phyloP scores from a whole-genome alignment of 2,888 invertebrate genomes.

The Zygaena filipendulae region DNA sequence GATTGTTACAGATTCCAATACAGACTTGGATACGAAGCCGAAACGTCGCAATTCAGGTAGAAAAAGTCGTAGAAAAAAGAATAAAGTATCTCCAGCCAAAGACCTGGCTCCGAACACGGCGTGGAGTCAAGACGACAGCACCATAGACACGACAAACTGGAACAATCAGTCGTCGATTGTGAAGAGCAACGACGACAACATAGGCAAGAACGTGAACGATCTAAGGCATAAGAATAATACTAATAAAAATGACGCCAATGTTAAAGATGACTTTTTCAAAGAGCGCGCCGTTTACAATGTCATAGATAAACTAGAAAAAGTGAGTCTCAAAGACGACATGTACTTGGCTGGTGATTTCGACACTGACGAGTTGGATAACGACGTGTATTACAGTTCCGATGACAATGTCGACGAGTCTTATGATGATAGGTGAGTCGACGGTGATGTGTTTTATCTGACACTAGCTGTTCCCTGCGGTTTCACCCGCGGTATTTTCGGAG shows the following conservation, averaged over 20 bases:
- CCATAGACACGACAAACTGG: constrained; percentile 15
- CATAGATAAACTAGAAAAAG: constrained; percentile 48
- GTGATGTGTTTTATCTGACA: too few species aligned
- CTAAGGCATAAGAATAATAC: constrained; percentile 16
- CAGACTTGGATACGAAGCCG: constrained; percentile 33
- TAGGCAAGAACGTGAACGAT: constrained; percentile 52
- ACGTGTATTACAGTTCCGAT: constrained; percentile 42
- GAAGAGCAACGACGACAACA: constrained; percentile 28
- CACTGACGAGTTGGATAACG: constrained; percentile 40
- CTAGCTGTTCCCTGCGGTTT: too few species aligned
- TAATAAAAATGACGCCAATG: constrained; percentile 11
- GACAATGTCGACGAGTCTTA: constrained; percentile 42
- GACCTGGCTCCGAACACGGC: constrained; percentile 21
- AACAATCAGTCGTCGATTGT: constrained; percentile 28
- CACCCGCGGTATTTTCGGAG: too few species aligned
- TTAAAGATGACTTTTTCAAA: constrained; percentile 17
- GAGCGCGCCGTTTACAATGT: constrained; percentile 37
- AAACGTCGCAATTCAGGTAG: constrained; percentile 42
- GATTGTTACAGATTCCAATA: constrained; percentile 22
- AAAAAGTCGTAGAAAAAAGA: constrained; percentile 44
- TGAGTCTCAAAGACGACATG: constrained; percentile 45
- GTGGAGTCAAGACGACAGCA: constrained; percentile 12
- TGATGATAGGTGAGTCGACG: constrained; percentile 50
- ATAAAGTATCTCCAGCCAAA: constrained; percentile 39
- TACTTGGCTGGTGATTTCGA: constrained; percentile 45